Evolutionary conservation across 2,113 vertebrate genomes (phyloP), one percentile per base, ranked within the genome.

Genomic region (Corythoichthys intestinalis): DNA sequence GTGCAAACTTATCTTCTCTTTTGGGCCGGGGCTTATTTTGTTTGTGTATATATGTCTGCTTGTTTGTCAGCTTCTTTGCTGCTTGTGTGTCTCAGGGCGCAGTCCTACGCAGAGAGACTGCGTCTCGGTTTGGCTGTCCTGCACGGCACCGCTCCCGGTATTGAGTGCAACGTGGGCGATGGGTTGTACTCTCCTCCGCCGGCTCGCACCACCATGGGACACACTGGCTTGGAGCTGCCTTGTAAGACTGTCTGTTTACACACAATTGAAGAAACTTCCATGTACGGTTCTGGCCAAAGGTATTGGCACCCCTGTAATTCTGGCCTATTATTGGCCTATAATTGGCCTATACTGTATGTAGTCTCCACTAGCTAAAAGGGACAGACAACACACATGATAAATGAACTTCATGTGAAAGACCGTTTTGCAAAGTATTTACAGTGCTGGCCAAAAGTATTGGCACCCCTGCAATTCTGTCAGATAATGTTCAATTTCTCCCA

Each of bases 111-210:
- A 0, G 97, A 99, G 91, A 90, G 97, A 6, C 92, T 99, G 46
- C 93, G 97, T 0, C 91, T 99, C 44, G 97, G 95, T 0, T 79
- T 99, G 67, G 97, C 95, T 0, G 97, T 99, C 70, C 95, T 99
- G 84, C 97, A 98, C 0, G 97, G 97, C 0, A 96, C 98, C 79
- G 94, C 96, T 2, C 92, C 98, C 86, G 94, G 94, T 4, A 91
- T 94, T 0, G 97, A 99, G 87, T 93, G 93, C 0, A 96, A 98
- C 88, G 96, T 97, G 95, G 93, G 92, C 0, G 97, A 99, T 0
- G 96, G 96, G 0, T 92, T 95, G 0, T 93, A 97, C 46, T 98
- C 96, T 20, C 96, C 97, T 1, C 96, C 97, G 0, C 90, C 92
- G 75, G 91, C 93, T 74, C 96, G 94, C 77, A 94, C 96, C 38